These are phyloP conservation scores for Trissoscelio sp. DNA, from an alignment of 2,888 invertebrate genomes.

Conservation along the genomic window DNA sequence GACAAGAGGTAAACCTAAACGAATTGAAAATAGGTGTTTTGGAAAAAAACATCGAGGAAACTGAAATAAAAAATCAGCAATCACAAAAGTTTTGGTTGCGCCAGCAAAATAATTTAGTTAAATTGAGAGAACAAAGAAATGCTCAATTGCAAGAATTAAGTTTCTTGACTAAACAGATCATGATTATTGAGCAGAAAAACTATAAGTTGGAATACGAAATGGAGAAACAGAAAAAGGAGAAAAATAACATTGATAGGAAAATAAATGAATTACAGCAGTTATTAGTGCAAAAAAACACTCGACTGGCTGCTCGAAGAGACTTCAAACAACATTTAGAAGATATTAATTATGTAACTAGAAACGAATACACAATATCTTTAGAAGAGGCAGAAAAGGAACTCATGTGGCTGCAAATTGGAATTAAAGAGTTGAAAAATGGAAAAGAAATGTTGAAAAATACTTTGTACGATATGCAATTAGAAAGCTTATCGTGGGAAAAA, in stretches of 20 bases:
- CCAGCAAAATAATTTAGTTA: conserved; percentile 89
- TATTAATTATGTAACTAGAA: conserved; percentile 85
- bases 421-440: conserved; percentile 87
- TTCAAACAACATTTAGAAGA: conserved; percentile 85
- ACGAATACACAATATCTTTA: conserved; percentile 84
- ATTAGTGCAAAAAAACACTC: conserved; percentile 84
- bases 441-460: conserved; percentile 87
- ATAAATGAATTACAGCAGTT: conserved; percentile 87
- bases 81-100: conserved; percentile 91
- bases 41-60: conserved; percentile 87
- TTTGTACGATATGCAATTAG: conserved; percentile 85
- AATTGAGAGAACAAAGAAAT: conserved; percentile 88
- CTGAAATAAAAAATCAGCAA: conserved; percentile 86
- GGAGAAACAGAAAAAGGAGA: conserved; percentile 85
- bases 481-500: conserved; percentile 46
- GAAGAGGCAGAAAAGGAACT: conserved; percentile 89
- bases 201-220: conserved; percentile 88
- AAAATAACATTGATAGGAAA: conserved; percentile 85
- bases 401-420: conserved; percentile 88
- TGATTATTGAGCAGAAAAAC: conserved; percentile 90
- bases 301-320: conserved; percentile 84
- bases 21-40: conserved; percentile 87
- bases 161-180: conserved; percentile 88
- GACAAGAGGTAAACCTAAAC: conserved; percentile 84
- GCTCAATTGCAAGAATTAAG: conserved; percentile 88